Evolutionary conservation across 2,797 vertebrate species (phyloP).

Genomic region (Heterohyrax brucei): DNA sequence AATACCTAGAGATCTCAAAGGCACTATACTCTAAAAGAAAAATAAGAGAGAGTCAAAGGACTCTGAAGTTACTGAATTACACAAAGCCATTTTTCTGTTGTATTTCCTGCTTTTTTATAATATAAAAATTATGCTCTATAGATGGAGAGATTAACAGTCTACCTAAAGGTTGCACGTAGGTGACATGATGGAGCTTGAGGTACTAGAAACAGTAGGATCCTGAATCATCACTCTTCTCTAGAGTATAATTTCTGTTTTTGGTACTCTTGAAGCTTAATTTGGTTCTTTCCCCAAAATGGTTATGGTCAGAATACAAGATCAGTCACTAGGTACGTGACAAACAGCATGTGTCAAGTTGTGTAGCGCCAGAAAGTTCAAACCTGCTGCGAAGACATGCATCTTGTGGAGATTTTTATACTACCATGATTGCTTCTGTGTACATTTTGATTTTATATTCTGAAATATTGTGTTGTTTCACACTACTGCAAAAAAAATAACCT

Average conservation of each 20-base stretch:
- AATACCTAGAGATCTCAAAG: not conserved
- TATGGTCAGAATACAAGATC: constrained; percentile 17
- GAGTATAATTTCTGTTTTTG: not conserved
- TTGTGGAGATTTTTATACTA: not conserved
- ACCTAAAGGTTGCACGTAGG: not conserved
- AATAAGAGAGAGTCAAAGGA: not conserved
- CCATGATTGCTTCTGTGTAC: not conserved
- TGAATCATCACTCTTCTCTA: not conserved
- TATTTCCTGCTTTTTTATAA: not conserved
- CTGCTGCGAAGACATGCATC: not conserved
- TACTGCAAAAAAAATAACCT: not conserved
- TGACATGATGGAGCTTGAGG: not conserved
- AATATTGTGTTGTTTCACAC: not conserved
- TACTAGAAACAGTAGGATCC: not conserved
- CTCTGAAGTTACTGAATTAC: not conserved
- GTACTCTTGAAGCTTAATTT: not conserved
- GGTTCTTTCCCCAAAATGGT: not conserved
- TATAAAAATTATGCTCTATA: not conserved
- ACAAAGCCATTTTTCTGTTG: not conserved
- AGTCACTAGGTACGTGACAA: not conserved
- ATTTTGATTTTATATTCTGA: not conserved
- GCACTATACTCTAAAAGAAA: not conserved
- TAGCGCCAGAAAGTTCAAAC: not conserved
- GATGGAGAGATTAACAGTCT: not conserved
- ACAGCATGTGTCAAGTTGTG: not conserved